These are phyloP conservation scores for Acanthoscelides obtectus DNA, from an alignment of 2,888 invertebrate genomes.

Conservation along the genomic window DNA sequence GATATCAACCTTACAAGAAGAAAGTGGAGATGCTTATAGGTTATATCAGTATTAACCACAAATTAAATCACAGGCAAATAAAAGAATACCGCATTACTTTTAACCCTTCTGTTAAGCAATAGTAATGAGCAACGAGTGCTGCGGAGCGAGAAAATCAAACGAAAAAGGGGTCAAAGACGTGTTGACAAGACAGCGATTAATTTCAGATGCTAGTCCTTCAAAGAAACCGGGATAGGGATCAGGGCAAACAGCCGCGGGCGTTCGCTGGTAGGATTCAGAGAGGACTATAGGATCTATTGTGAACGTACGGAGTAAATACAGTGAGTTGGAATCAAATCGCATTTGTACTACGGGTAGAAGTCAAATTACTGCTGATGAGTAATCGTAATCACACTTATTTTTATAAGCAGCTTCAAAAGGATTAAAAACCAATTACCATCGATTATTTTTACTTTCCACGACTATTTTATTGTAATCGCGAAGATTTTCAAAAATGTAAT, in stretches of 20 bases:
- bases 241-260: background rate
- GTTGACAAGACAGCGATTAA: background rate
- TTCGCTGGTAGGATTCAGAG: background rate
- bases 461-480: too few species aligned
- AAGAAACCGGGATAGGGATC: background rate
- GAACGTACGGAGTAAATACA: background rate
- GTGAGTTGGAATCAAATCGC: background rate
- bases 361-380: too few species aligned
- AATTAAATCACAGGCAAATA: background rate
- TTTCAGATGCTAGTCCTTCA: background rate
- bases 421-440: too few species aligned
- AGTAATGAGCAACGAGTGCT: background rate
- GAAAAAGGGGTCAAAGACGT: background rate
- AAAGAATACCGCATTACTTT: background rate
- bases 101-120: background rate
- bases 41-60: too few species aligned
- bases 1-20: too few species aligned
- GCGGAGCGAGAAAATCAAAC: background rate
- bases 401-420: too few species aligned
- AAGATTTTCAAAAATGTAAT: too few species aligned
- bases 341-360: background rate
- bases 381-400: too few species aligned
- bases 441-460: too few species aligned
- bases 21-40: too few species aligned
- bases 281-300: background rate